Base-by-base conservation (phyloP, 2,888 invertebrate genomes). In the Blastobasis lacticolella region DNA sequence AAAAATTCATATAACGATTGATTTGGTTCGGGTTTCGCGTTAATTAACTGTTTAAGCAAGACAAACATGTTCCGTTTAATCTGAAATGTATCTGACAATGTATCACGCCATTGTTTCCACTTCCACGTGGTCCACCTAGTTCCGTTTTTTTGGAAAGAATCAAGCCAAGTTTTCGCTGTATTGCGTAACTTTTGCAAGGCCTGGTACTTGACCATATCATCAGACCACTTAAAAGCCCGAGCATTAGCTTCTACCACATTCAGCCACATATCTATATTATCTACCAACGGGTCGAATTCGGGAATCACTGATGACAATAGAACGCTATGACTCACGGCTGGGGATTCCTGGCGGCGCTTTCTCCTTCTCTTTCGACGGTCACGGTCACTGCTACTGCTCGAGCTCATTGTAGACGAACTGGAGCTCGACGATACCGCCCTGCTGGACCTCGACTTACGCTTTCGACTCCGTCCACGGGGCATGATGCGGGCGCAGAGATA, bases 221-320 rank as follows among this genome's bases (percentile, higher is more conserved):
- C 61, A 6, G 61, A 57, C 63, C 63, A 66, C 6, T 56, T 53
- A 49, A 66, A 63, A 10, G 63, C 57, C n/a, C n/a, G n/a, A n/a
- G n/a, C n/a, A n/a, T 1, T 53, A 52, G 62, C 63, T 8, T 65
- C 63, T 3, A 63, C 56, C 4, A 63, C 58, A 50, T 63, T 63
- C 8, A 63, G 41, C 64, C 63, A 65, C 59, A 61, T 62, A 9
- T 56, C 46, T 6, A 59, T 40, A 49, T 52, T 44, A 46, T 58
- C 60, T 0, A 48, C 37, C 6, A 60, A 45, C 6, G 60, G 57
- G 38, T 60, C 60, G 37, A 58, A 60, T 51, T 58, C 60, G 2
- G 59, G 60, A 49, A 61, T 56, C 38, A 60, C 55, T 23, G 58
- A 55, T 5, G 57, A 58, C 45, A 57, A 47, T 10, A 58, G 10